Base-by-base conservation (phyloP, 1,140 invertebrate genomes). In the Globodera rostochiensis region DNA sequence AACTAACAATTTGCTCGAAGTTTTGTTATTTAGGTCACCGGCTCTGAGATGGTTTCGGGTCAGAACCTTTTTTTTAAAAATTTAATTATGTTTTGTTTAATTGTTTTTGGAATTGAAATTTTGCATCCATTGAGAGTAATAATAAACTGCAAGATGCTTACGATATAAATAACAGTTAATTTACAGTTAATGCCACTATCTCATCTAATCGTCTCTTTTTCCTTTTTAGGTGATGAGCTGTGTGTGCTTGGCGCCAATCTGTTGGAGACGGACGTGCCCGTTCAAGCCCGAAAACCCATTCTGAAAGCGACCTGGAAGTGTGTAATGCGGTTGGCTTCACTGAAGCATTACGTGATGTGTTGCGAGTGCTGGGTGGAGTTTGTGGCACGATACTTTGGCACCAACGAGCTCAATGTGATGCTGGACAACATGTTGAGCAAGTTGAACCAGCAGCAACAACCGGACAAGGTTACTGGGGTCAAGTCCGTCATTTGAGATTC, bases 281-380 rank as follows among this genome's bases (percentile, higher is more conserved):
- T 77, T 70, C 49, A 25, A 13, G 49, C 46, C 2, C 49, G 84
- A 8, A 87, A 86, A 19, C 74, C 84, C 1, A 70, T 86, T 67
- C 67, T 86, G 6, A 84, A 82, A 53, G 74, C 79, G 45, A 47
- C 84, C 7, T 86, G 84, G 80, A 86, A 86, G 67, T 81, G 83
- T 57, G 73, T 85, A 15, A 75, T 67, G n/a, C 53, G 64, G 6
- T 25, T 87, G 21, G 49, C 49, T 4, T 66, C 75, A 45, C 49
- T 79, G 15, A 75, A 85, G 64, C 69, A 60, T 15, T 86, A 86
- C 50, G 15, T 87, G 53, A 13, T 60, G 4, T 80, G 82, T 66
- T 78, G 74, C 66, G 74, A 74, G 19, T 71, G 85, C 78, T 86
- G 85, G 85, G 71, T 84, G 11, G 86, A 87, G 49, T 87, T 87